Percentiles rank a stretch among this genome's conserved stretches.
These are phyloP conservation scores for Gallinago jamesoni DNA, from an alignment of 2,113 vertebrate genomes.

Conservation along the genomic window DNA sequence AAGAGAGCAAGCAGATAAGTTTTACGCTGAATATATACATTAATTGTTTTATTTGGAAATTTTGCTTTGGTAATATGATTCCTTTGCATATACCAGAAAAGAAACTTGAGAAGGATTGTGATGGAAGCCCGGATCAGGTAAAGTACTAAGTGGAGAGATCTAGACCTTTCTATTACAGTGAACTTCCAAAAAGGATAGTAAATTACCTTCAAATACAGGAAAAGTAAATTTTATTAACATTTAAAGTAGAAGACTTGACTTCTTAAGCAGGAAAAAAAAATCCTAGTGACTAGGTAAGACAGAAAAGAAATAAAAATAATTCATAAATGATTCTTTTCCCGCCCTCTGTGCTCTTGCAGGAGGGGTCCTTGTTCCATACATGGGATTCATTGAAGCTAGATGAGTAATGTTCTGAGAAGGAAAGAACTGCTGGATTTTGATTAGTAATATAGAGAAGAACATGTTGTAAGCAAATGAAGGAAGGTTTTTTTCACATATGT, in stretches of 20 bases:
- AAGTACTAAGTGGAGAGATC: background rate
- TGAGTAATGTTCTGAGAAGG: background rate
- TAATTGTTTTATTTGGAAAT: background rate
- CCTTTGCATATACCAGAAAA: background rate
- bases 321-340: background rate
- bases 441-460: background rate
- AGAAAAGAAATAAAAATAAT: background rate
- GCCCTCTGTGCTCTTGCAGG: background rate
- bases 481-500: background rate
- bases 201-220: background rate
- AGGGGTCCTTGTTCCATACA: background rate
- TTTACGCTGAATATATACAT: background rate
- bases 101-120: background rate
- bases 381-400: background rate
- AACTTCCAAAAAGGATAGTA: background rate
- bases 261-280: background rate
- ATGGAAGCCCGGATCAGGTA: background rate
- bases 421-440: background rate
- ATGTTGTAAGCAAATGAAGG: background rate
- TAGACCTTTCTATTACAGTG: background rate
- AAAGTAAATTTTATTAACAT: background rate
- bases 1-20: background rate
- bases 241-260: background rate
- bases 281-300: background rate
- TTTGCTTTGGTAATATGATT: background rate